phyloP scores from a whole-genome alignment of 2,888 invertebrate species.

The Baccha elongata region DNA sequence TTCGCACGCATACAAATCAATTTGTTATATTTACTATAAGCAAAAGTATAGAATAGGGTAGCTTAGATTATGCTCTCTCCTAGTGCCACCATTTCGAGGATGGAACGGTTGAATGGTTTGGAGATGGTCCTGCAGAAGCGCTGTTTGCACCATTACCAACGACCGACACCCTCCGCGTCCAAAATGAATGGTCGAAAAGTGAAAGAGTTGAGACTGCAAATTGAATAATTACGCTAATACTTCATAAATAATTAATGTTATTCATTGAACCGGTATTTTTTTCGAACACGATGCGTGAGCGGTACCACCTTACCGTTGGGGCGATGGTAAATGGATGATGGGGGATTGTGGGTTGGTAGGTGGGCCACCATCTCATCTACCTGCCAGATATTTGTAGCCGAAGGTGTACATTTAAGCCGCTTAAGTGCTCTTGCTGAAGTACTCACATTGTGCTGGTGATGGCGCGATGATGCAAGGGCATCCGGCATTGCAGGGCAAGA shows the following conservation, averaged over 20 bases:
- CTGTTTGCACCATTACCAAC: slow-evolving; percentile 6
- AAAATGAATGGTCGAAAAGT: slow-evolving; percentile 69
- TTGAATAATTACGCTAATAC: slow-evolving; percentile 78
- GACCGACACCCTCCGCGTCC: slow-evolving; percentile 34
- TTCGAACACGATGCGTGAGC: slow-evolving; percentile 57
- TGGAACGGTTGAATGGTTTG: neutral
- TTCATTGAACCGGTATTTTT: slow-evolving; percentile 73
- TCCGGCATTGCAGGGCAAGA: slow-evolving; percentile 8
- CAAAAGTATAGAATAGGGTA: slow-evolving; percentile 15
- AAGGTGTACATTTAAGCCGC: slow-evolving; percentile 71
- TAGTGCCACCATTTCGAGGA: neutral
- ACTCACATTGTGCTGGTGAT: slow-evolving; percentile 60
- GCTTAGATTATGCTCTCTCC: neutral
- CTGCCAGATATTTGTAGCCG: slow-evolving; percentile 47
- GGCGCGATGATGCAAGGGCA: slow-evolving; percentile 35
- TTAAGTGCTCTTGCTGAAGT: slow-evolving; percentile 69
- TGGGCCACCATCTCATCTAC: slow-evolving; percentile 56
- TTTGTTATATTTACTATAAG: slow-evolving; percentile 37
- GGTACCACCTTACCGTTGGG: slow-evolving; percentile 42
- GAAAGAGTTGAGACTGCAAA: slow-evolving; percentile 75
- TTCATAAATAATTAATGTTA: slow-evolving; percentile 78
- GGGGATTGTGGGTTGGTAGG: slow-evolving; percentile 67
- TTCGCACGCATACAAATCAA: slow-evolving; percentile 74
- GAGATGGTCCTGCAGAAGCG: slow-evolving; percentile 45
- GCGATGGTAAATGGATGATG: slow-evolving; percentile 27